phyloP scores from a whole-genome alignment of 2,113 vertebrate species.

The Callaeas wilsoni region DNA sequence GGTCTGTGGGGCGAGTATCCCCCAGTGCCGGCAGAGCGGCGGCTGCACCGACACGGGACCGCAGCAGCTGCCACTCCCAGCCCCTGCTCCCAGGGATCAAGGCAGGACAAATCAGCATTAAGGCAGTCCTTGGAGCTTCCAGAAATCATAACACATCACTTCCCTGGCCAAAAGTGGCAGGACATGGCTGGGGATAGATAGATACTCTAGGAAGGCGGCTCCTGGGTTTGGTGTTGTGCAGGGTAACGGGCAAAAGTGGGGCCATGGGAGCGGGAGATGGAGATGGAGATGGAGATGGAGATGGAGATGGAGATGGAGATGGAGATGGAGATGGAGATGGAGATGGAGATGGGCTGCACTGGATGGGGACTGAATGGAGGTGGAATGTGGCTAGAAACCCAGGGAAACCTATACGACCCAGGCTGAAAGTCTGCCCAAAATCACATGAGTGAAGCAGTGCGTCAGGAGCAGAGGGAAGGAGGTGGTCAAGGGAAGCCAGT shows the following conservation, averaged over 20 bases:
- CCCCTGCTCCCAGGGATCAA: neutral
- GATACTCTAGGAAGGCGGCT: neutral
- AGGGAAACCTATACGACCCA: neutral
- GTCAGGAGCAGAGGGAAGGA: neutral
- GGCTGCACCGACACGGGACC: fast-evolving
- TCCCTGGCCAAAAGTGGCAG: neutral
- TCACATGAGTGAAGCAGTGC: fast-evolving
- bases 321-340: neutral
- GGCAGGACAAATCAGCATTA: fast-evolving
- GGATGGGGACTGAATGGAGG: neutral
- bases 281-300: neutral
- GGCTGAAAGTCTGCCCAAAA: neutral
- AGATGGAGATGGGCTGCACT: neutral
- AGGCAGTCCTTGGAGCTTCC: neutral
- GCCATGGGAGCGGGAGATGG: neutral
- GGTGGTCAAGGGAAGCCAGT: fast-evolving
- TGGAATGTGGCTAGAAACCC: fast-evolving
- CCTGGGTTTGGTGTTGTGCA: neutral
- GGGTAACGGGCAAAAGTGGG: neutral
- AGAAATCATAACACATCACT: neutral
- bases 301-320: neutral
- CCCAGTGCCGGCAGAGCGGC: fast-evolving
- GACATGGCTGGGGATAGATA: neutral
- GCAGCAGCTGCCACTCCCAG: neutral
- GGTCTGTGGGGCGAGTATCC: fast-evolving